Conservation (phyloP, 2,888 invertebrate species). For the Phengaris arion region DNA sequence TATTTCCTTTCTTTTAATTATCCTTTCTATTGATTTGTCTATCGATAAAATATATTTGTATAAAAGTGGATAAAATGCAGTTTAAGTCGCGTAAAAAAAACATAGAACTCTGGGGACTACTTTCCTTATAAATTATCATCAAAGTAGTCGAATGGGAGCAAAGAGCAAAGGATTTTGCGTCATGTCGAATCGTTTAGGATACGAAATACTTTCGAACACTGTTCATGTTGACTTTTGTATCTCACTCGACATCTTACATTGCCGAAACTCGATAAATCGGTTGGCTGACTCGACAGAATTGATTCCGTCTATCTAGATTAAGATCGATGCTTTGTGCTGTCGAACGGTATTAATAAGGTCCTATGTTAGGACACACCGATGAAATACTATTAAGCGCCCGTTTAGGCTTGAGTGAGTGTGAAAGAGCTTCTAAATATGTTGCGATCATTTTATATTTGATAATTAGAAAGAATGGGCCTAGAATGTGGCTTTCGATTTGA, state of each 20-base stretch:
- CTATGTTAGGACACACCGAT: conserved; percentile 10
- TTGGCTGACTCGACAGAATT: conserved; percentile 43
- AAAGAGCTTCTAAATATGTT: not conserved
- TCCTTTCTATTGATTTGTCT: too few species aligned
- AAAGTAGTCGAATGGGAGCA: not conserved
- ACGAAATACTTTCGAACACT: conserved; percentile 32
- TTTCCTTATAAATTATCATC: not conserved
- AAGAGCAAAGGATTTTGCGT: conserved; percentile 22
- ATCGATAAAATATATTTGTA: too few species aligned
- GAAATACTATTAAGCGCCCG: not conserved
- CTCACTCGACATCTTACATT: conserved; percentile 37
- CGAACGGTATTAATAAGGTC: conserved; percentile 37
- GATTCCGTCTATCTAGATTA: conserved; percentile 40
- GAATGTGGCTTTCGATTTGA: too few species aligned
- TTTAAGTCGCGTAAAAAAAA: too few species aligned
- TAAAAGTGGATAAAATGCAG: too few species aligned
- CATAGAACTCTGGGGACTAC: not conserved
- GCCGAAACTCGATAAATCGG: conserved; percentile 44
- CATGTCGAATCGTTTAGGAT: conserved; percentile 26
- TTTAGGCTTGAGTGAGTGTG: not conserved
- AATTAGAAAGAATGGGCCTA: too few species aligned
- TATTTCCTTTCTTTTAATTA: too few species aligned
- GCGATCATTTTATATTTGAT: not conserved
- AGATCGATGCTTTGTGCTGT: conserved; percentile 39
- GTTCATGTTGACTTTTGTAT: conserved; percentile 33